Evolutionary conservation across 2,888 invertebrate species (phyloP).

Genomic region (Anodontia alba): DNA sequence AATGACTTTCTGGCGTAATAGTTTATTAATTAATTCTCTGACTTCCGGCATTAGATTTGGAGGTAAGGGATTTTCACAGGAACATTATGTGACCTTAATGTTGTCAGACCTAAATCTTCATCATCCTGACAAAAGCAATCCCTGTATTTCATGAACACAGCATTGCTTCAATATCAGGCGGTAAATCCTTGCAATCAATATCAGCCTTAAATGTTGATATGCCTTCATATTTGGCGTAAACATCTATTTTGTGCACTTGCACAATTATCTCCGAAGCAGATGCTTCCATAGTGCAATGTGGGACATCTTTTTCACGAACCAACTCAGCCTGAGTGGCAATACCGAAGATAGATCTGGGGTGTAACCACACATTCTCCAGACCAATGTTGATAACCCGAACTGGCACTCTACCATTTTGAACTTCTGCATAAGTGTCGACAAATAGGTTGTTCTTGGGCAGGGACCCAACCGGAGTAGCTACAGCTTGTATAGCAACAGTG

Average conservation of each 20-base stretch:
- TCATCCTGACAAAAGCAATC: slow-evolving; percentile 26
- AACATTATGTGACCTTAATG: slow-evolving; percentile 10
- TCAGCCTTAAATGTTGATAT: slow-evolving; percentile 15
- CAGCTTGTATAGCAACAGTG: slow-evolving; percentile 25
- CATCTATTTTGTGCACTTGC: slow-evolving; percentile 7
- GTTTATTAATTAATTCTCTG: slow-evolving; percentile 4
- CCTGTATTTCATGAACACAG: slow-evolving; percentile 15
- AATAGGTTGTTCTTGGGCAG: slow-evolving; percentile 8
- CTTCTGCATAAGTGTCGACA: slow-evolving; percentile 21
- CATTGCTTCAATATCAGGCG: not conserved
- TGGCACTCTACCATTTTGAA: not conserved
- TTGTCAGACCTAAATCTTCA: slow-evolving; percentile 27
- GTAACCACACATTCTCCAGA: slow-evolving; percentile 20
- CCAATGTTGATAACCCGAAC: slow-evolving; percentile 24
- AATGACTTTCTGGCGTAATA: slow-evolving; percentile 20
- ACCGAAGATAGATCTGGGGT: slow-evolving; percentile 16
- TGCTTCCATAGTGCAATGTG: slow-evolving; percentile 22
- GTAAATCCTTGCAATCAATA: slow-evolving; percentile 9
- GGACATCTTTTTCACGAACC: slow-evolving; percentile 7
- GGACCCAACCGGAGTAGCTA: slow-evolving; percentile 18
- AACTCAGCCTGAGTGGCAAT: slow-evolving; percentile 5
- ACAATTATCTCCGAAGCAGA: slow-evolving; percentile 21
- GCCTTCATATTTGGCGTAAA: not conserved
- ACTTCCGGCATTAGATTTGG: slow-evolving; percentile 22
- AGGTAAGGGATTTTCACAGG: slow-evolving; percentile 3